Evolutionary conservation across 2,113 vertebrate genomes (phyloP), one percentile per base, ranked within the genome.

Genomic region (Donacobius atricapilla): DNA sequence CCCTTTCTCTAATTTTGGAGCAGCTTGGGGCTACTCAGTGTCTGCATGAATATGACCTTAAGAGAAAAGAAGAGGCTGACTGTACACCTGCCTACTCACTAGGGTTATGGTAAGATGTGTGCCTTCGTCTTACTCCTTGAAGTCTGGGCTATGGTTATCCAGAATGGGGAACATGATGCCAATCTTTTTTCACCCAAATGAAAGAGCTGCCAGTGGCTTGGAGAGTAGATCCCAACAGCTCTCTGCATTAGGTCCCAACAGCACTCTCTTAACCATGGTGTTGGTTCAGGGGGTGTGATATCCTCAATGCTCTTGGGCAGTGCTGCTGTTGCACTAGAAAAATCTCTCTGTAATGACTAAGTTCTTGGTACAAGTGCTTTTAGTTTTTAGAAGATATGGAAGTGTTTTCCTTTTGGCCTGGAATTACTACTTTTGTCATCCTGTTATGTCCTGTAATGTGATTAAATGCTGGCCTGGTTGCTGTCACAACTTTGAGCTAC

Each of bases 381-480:
- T 66, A 78, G 37, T 42, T 88, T 84, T 78, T 83, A 56, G 57
- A 76, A 94, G 88, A 63, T 2, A 1, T 77, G 21, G 51, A 61
- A 64, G 61, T 66, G 8, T 65, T 95, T 93, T 47, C 15, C 47
- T 86, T 89, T 95, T 88, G 72, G 37, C 16, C 60, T 85, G n/a
- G 33, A 83, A 91, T 83, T 27, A 16, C 63, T 75, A 57, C 40
- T 89, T 90, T 90, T 80, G 19, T 82, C 24, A 70, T 89, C 31
- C 25, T 65, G 16, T 57, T 57, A 44, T 84, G 71, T 89, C 45
- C 71, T 91, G 50, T 80, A 84, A 66, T 20, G 21, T 85, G 89
- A 93, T 93, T 94, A 94, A 96, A 92, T 33, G 22, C 65, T 94
- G 85, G 71, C 57, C 54, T 91, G 63, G 54, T 87, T 78, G 65